These are phyloP conservation scores for Gallinago media DNA, from an alignment of 2,113 vertebrate species.

Conservation along the genomic window DNA sequence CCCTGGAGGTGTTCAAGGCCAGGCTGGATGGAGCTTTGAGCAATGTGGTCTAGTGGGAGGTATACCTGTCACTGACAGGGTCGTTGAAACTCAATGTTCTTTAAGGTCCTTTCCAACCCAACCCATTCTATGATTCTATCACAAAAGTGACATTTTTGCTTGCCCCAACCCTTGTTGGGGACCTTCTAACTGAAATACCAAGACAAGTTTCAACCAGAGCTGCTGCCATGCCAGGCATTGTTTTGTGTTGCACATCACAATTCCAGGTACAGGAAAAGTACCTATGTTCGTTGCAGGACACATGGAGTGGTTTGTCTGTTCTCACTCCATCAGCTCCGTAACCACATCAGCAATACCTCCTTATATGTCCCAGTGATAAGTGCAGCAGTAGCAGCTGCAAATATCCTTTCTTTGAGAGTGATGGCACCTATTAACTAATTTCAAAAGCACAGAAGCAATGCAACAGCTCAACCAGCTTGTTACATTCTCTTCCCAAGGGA, in stretches of 20 bases:
- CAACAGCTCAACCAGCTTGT: not conserved
- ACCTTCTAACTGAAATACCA: not conserved
- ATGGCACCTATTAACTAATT: not conserved
- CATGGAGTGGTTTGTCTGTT: not conserved
- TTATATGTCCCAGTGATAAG: not conserved
- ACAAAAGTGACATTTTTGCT: not conserved
- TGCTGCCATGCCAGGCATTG: not conserved
- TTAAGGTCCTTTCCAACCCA: no score
- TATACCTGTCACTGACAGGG: no score
- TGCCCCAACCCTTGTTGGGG: not conserved
- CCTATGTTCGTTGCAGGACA: no score
- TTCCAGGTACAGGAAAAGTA: not conserved
- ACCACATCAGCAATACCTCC: not conserved
- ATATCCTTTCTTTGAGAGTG: not conserved
- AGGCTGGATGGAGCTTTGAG: no score
- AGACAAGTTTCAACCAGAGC: not conserved
- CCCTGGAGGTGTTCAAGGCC: no score
- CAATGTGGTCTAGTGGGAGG: no score
- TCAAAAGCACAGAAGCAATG: not conserved
- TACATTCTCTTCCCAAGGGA: not conserved
- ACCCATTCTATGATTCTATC: no score
- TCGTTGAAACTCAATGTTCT: no score
- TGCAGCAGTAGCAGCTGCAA: not conserved
- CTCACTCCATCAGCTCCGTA: not conserved
- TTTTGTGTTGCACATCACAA: fast-evolving